phyloP scores from a whole-genome alignment of 2,888 invertebrate species.

The Callyntrura guangdongensis region DNA sequence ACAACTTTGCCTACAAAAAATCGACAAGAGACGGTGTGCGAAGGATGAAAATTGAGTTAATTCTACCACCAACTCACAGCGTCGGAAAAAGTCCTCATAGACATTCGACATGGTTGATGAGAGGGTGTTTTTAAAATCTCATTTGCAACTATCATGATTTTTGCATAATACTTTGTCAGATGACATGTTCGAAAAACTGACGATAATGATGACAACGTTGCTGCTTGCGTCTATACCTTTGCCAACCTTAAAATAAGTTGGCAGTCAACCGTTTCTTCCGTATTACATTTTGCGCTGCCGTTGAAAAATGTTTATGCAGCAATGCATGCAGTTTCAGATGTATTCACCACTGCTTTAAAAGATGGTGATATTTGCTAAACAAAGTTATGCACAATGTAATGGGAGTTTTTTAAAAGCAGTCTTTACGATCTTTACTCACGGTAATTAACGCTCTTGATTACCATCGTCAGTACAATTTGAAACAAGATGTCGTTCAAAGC shows the following conservation, averaged over 20 bases:
- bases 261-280: conserved; percentile 79
- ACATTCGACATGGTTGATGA: conserved; percentile 69
- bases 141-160: conserved; percentile 64
- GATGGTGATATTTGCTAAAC: conserved; percentile 10
- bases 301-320: neutral
- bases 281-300: conserved; percentile 33
- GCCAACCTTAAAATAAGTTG: conserved; percentile 60
- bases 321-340: neutral
- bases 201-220: conserved; percentile 6
- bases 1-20: neutral
- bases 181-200: conserved; percentile 70
- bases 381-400: conserved; percentile 30
- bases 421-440: conserved; percentile 72
- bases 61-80: conserved; percentile 44
- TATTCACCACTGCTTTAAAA: neutral
- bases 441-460: conserved; percentile 79
- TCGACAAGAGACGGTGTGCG: neutral
- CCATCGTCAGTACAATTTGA: conserved; percentile 52
- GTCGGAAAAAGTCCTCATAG: conserved; percentile 55
- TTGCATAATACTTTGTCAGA: conserved; percentile 66
- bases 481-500: conserved; percentile 50
- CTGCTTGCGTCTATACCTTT: neutral
- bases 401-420: conserved; percentile 19
- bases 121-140: conserved; percentile 53
- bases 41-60: conserved; percentile 71